Evolutionary conservation across 1,140 invertebrate species (phyloP).

Genomic region (Batillaria attramentaria): DNA sequence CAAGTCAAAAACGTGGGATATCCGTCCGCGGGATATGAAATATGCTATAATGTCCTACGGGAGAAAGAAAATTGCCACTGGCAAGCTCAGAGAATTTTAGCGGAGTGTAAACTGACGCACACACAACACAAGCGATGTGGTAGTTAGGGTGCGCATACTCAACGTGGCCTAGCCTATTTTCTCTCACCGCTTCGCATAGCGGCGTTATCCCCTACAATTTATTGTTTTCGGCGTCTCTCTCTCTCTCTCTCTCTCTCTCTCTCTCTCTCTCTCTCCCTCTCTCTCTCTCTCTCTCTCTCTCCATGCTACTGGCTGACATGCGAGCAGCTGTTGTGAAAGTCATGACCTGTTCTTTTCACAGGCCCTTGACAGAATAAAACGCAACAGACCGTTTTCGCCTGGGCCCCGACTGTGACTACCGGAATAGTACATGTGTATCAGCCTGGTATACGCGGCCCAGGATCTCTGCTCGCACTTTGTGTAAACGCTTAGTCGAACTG

Average conservation of each 20-base stretch:
- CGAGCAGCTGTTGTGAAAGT: not conserved
- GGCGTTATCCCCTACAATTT: not conserved
- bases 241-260: constrained; percentile 30
- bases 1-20: no score
- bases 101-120: no score
- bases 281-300: constrained; percentile 16
- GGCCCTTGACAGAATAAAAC: no score
- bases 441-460: not conserved
- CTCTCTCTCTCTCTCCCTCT: constrained; percentile 33
- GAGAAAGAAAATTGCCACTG: no score
- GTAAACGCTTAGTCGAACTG: not conserved
- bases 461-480: not conserved
- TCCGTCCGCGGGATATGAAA: no score
- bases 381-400: no score
- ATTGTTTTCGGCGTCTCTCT: not conserved
- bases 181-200: not conserved
- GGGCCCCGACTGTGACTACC: not conserved
- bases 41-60: no score
- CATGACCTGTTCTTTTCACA: not conserved
- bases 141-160: no score
- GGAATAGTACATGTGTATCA: not conserved
- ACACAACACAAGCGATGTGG: no score
- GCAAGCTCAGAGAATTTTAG: no score
- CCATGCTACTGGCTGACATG: not conserved
- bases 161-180: no score